Evolutionary conservation across 1,140 invertebrate genomes (phyloP).

Genomic region (Zaprionus inermis): DNA sequence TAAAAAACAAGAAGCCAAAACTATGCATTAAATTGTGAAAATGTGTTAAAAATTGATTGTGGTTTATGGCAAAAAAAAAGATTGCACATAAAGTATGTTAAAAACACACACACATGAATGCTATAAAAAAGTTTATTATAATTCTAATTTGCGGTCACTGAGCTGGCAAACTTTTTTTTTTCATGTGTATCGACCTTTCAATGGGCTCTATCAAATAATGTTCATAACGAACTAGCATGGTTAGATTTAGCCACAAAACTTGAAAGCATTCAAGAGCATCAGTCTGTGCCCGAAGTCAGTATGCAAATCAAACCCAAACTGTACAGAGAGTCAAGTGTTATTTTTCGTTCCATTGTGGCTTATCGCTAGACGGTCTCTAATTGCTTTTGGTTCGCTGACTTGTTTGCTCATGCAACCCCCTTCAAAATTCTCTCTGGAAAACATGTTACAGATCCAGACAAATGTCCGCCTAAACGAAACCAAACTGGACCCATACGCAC

Average conservation of each 20-base stretch:
- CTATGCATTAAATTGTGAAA: constrained; percentile 6
- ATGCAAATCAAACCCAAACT: constrained; percentile 21
- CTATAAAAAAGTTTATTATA: constrained; percentile 47
- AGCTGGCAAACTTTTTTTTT: constrained; percentile 21
- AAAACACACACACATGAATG: constrained; percentile 5
- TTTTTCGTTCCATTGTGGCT: constrained; percentile 14
- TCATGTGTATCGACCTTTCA: constrained; percentile 7
- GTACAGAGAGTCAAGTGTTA: constrained; percentile 29
- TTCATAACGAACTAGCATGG: constrained; percentile 10
- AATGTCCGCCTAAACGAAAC: constrained; percentile 12
- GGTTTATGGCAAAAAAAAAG: not conserved
- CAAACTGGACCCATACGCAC: constrained; percentile 10
- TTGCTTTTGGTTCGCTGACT: constrained; percentile 47
- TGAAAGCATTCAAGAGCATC: constrained; percentile 2
- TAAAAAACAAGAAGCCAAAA: not conserved
- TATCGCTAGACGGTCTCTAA: constrained; percentile 40
- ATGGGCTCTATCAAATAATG: constrained; percentile 14
- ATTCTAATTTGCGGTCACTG: constrained; percentile 51
- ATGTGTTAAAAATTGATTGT: constrained; percentile 8
- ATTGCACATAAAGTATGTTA: not conserved
- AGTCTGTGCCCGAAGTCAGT: not conserved
- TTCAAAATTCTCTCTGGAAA: not conserved
- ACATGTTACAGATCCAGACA: constrained; percentile 33
- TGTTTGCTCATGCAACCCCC: constrained; percentile 8
- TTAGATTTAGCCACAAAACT: not conserved